Evolutionary conservation across 2,113 vertebrate species (phyloP), one percentile per base, ranked within the genome.

Genomic region (Pardalotus punctatus): DNA sequence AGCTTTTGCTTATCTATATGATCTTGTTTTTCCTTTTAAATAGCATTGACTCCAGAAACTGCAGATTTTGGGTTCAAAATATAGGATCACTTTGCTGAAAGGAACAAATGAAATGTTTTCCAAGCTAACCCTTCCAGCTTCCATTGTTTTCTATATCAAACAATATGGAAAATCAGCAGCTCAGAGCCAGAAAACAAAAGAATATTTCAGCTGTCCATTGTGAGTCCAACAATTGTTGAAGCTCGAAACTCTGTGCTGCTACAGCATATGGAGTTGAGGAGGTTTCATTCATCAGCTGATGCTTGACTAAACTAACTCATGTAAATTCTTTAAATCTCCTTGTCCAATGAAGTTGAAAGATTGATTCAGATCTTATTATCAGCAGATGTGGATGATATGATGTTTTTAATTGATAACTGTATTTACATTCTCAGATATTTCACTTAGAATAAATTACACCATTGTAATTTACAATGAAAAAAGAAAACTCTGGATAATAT

Each of bases 321-420:
- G 5, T 38, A 79, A 90, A 95, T 89, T 25, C 60, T 81, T 40
- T 56, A 73, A 77, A 74, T 81, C 25, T 67, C 31, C 20, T 77
- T 69, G 64, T 71, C 60, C 56, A 71, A 18, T 35, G 70, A 84
- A 86, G 8, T 11, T 58, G 38, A 54, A 56, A 58, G 58, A 12
- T 62, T 84, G 50, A 47, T 2, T 4, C 14, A 87, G 65, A 47
- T 71, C 42, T 70, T 81, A 73, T 33, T 91, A 91, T 61, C 24
- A 81, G 27, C 19, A 79, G 19, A 56, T 0, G 0, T 60, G 33
- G 60, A 76, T 45, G 2, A 58, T 67, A 77, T 0, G 1, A 42
- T 56, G 10, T 4, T 88, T 82, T 88, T 60, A 61, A 80, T 57
- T 73, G 23, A 65, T 66, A 84, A 93, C n/a, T 24, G 3, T 35